Evolutionary conservation across 2,797 vertebrate species (phyloP).

Genomic region (Leptodactylus fallax): DNA sequence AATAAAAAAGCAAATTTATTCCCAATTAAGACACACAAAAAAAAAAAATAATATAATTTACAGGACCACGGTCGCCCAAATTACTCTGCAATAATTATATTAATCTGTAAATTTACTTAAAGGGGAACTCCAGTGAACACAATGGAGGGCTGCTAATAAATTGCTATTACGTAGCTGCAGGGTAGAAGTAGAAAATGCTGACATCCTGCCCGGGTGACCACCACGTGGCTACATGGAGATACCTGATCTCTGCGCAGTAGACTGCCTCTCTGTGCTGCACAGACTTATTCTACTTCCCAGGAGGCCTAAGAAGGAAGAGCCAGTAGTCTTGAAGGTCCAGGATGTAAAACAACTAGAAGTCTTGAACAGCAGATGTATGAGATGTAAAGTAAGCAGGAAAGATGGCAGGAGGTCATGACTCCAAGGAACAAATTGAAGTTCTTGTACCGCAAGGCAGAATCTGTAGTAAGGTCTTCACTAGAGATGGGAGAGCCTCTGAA

Average conservation of each 20-base stretch:
- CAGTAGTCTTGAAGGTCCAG: too few species aligned
- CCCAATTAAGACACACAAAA: conserved; percentile 9
- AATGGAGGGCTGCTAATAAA: too few species aligned
- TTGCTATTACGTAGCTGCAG: too few species aligned
- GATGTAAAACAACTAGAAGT: too few species aligned
- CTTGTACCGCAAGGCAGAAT: too few species aligned
- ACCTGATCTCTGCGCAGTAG: not conserved
- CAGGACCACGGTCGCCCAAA: not conserved
- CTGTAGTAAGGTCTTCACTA: too few species aligned
- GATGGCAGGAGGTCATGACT: too few species aligned
- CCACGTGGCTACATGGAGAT: not conserved
- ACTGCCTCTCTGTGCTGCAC: not conserved
- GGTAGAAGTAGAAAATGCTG: not conserved
- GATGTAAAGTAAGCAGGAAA: too few species aligned
- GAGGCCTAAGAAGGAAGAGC: too few species aligned
- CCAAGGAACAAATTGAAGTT: too few species aligned
- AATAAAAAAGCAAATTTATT: conserved; percentile 11
- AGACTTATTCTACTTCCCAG: not conserved
- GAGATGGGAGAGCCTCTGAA: too few species aligned
- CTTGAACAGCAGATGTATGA: too few species aligned
- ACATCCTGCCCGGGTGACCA: not conserved
- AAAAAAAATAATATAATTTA: not conserved
- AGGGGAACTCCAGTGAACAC: not conserved
- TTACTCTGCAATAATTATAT: not conserved
- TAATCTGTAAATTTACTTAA: not conserved